A percentile compares a stretch with the other conserved stretches of the same genome.
Evolutionary conservation across 2,113 vertebrate species (phyloP).

Genomic region (Ptilonorhynchus violaceus): DNA sequence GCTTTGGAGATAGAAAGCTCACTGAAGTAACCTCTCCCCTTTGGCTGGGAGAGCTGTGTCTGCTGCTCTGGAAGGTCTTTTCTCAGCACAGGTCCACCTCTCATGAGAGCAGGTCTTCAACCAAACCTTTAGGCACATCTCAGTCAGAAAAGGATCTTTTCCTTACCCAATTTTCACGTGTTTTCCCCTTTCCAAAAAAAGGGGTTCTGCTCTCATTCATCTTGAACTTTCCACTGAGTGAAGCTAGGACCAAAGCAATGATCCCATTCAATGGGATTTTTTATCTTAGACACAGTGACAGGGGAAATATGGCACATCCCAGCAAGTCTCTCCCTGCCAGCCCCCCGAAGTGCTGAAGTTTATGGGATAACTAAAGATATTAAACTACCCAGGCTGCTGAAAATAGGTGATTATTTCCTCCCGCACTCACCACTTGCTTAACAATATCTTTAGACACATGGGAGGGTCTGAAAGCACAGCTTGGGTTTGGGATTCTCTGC

Average conservation of each 20-base stretch:
- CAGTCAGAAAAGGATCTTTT: not conserved
- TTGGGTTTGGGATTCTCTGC: not conserved
- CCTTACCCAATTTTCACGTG: fast-evolving
- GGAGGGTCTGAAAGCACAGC: not conserved
- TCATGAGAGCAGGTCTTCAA: not conserved
- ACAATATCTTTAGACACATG: fast-evolving
- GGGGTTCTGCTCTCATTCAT: not conserved
- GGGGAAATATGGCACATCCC: not conserved
- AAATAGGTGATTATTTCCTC: not conserved
- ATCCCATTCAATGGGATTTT: not conserved
- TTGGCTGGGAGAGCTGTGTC: not conserved
- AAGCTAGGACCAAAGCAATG: not conserved
- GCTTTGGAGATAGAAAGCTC: conserved; percentile 11
- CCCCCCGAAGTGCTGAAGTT: not conserved
- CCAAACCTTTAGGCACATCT: not conserved
- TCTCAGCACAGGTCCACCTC: fast-evolving
- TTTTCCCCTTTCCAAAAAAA: not conserved
- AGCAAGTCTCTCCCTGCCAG: not conserved
- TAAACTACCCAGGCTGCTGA: not conserved
- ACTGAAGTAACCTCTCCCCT: not conserved
- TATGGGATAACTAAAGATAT: not conserved
- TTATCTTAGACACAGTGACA: not conserved
- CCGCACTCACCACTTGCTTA: not conserved
- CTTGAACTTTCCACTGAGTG: not conserved
- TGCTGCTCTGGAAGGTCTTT: not conserved